Evolutionary conservation across 1,140 invertebrate genomes (phyloP).

Genomic region (Drosophila athabasca): DNA sequence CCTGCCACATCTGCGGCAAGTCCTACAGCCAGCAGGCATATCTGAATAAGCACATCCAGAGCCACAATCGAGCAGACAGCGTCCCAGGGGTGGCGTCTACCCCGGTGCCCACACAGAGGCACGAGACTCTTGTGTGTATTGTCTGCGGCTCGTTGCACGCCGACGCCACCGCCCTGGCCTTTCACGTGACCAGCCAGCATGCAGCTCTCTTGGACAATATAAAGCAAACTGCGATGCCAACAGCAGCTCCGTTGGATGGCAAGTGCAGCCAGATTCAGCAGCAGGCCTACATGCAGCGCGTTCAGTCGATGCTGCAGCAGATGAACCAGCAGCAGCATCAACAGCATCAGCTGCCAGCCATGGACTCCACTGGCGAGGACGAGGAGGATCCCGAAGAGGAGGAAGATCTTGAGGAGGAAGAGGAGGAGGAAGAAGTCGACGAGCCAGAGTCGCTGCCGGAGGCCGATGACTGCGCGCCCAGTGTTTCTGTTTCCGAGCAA

Average conservation of each 20-base stretch:
- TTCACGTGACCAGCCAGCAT: conserved; percentile 74
- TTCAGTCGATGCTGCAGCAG: conserved; percentile 67
- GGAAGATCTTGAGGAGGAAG: conserved; percentile 38
- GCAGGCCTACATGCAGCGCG: conserved; percentile 64
- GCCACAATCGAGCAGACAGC: conserved; percentile 47
- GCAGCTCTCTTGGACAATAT: conserved; percentile 70
- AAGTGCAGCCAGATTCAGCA: conserved; percentile 61
- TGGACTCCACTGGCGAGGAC: conserved; percentile 67
- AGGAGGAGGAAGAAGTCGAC: conserved; percentile 43
- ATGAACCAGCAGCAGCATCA: conserved; percentile 73
- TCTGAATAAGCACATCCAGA: conserved; percentile 81
- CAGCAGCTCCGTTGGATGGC: conserved; percentile 1
- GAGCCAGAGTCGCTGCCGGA: conserved; percentile 13
- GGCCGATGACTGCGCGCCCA: conserved; percentile 1
- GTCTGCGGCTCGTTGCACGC: conserved; percentile 74
- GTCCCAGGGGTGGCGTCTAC: background rate
- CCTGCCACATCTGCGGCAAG: conserved; percentile 79
- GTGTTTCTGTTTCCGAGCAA: conserved; percentile 29
- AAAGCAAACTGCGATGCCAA: conserved; percentile 37
- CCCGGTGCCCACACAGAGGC: conserved; percentile 24
- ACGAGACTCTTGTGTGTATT: conserved; percentile 73
- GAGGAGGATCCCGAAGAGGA: conserved; percentile 42
- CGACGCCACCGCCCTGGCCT: conserved; percentile 69
- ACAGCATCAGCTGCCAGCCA: conserved; percentile 50
- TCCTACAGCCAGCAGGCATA: conserved; percentile 83